phyloP scores from a whole-genome alignment of 2,888 invertebrate genomes.

The Rhimphoctona megacephalus region DNA sequence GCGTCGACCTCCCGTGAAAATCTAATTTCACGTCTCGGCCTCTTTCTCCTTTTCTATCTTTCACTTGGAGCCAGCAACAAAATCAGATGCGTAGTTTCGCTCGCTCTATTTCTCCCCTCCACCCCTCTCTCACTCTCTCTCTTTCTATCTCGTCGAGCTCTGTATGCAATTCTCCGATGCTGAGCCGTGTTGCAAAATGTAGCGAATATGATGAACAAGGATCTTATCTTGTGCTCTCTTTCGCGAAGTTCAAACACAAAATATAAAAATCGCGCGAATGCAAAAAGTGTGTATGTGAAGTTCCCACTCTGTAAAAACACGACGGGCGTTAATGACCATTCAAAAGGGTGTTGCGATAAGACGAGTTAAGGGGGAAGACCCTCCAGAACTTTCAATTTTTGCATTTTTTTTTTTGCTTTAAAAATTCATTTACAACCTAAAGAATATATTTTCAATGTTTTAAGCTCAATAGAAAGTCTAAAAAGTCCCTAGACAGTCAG shows the following conservation, averaged over 20 bases:
- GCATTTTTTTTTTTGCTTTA: too few relatives aligned
- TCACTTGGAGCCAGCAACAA: conserved; percentile 32
- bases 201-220: conserved; percentile 30
- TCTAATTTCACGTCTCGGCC: conserved; percentile 74
- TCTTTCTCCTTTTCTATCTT: conserved; percentile 63
- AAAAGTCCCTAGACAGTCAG: too few relatives aligned
- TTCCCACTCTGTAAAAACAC: conserved; percentile 10
- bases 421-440: too few relatives aligned
- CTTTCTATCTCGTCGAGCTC: not conserved
- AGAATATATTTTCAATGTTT: too few relatives aligned
- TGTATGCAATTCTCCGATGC: conserved; percentile 23
- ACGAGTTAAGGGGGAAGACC: not conserved
- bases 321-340: conserved; percentile 24
- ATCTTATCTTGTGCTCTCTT: conserved; percentile 9
- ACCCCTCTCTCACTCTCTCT: not conserved
- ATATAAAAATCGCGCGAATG: not conserved
- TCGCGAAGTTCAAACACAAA: not conserved
- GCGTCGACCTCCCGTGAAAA: conserved; percentile 73
- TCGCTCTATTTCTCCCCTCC: not conserved
- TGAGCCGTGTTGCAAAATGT: conserved; percentile 7
- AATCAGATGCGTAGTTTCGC: conserved; percentile 28
- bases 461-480: too few relatives aligned
- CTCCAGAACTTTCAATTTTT: too few relatives aligned
- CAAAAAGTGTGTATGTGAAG: conserved; percentile 36
- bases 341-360: not conserved